Conservation (phyloP, 2,113 vertebrate species). For the Rafetus swinhoei region DNA sequence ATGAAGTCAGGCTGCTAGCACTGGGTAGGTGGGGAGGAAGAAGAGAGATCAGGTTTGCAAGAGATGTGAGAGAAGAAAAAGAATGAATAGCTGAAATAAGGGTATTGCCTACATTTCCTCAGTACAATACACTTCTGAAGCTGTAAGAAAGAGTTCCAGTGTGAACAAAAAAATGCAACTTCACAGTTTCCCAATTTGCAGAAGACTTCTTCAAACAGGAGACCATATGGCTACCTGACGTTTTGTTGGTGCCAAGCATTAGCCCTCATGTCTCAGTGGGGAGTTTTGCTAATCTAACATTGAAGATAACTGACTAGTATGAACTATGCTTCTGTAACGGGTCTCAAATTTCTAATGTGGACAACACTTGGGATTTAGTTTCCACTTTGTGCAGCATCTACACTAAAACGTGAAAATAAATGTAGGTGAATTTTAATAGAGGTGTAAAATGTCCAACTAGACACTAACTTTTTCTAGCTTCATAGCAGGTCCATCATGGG, state of each 20-base stretch:
- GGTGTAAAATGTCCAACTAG: background rate
- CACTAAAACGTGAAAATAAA: background rate
- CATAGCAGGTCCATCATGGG: background rate
- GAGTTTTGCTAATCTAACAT: background rate
- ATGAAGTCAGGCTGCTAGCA: background rate
- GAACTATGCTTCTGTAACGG: background rate
- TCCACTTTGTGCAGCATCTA: background rate
- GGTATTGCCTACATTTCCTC: background rate
- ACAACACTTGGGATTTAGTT: background rate
- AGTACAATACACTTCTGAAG: background rate
- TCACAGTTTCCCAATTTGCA: background rate
- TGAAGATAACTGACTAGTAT: background rate
- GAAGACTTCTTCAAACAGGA: background rate
- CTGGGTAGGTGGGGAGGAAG: background rate
- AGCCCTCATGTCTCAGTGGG: background rate
- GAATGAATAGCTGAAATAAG: background rate
- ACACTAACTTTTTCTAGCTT: background rate
- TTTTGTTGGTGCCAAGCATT: background rate
- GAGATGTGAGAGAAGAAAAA: background rate
- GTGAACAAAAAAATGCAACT: background rate
- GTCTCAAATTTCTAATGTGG: background rate
- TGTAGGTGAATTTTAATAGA: background rate
- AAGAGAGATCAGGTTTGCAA: background rate
- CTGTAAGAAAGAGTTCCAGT: background rate
- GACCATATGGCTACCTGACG: background rate